Evolutionary conservation across 2,888 invertebrate species (phyloP).

Genomic region (Germaria angustata): DNA sequence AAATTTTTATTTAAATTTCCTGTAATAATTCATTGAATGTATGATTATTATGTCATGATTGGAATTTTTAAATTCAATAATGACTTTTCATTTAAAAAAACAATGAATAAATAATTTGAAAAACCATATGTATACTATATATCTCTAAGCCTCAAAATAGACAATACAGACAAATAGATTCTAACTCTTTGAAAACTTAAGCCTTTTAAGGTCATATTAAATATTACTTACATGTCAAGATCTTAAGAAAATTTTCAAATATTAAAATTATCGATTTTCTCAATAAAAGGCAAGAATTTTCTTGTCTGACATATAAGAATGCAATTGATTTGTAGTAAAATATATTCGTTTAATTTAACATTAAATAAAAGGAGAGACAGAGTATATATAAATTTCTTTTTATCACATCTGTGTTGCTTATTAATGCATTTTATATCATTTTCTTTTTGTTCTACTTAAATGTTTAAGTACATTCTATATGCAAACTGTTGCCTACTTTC

Average conservation of each 20-base stretch:
- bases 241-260: neutral
- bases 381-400: neutral
- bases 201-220: constrained; percentile 28
- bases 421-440: neutral
- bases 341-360: neutral
- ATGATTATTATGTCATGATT: neutral
- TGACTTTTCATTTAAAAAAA: neutral
- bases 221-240: neutral
- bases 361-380: neutral
- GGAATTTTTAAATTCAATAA: neutral
- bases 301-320: constrained; percentile 4
- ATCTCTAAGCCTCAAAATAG: constrained; percentile 35
- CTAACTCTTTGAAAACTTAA: neutral
- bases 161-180: constrained; percentile 23
- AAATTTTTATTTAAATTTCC: neutral
- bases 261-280: constrained; percentile 8
- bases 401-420: neutral
- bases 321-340: neutral
- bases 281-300: neutral
- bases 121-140: neutral
- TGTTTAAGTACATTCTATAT: neutral
- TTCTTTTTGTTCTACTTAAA: neutral
- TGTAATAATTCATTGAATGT: neutral
- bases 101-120: neutral
- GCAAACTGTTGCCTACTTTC: constrained; percentile 47